Evolutionary conservation across 1,140 invertebrate species (phyloP).

Genomic region (Kradibia gibbosae): DNA sequence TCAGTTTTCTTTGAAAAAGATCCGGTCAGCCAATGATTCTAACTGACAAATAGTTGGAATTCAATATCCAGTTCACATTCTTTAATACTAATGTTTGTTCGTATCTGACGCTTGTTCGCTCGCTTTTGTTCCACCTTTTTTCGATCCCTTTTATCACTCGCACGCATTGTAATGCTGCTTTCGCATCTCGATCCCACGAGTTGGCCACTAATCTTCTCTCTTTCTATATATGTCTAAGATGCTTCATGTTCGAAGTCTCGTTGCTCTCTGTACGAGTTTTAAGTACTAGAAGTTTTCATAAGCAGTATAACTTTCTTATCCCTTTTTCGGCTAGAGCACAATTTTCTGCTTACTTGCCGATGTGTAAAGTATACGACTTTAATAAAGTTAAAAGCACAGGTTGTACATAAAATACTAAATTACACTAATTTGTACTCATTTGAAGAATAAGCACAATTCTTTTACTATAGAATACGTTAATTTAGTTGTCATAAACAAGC

Average conservation of each 20-base stretch:
- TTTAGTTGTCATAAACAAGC: no score
- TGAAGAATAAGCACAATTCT: slow-evolving; percentile 11
- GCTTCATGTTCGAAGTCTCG: slow-evolving; percentile 29
- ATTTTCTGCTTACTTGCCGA: slow-evolving; percentile 50
- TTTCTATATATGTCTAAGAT: neutral
- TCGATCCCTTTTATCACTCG: slow-evolving; percentile 28
- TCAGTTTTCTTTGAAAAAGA: slow-evolving; percentile 33
- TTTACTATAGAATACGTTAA: no score
- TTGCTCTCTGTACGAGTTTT: slow-evolving; percentile 37
- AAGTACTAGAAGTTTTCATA: neutral
- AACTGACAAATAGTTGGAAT: slow-evolving; percentile 38
- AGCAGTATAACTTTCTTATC: slow-evolving; percentile 42
- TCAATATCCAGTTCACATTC: slow-evolving; percentile 51
- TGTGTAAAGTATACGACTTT: slow-evolving; percentile 23
- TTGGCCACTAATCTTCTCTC: neutral
- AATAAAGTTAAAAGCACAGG: slow-evolving; percentile 43
- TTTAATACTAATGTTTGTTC: slow-evolving; percentile 61
- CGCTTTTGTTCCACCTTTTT: slow-evolving; percentile 8
- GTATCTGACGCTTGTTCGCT: slow-evolving; percentile 12
- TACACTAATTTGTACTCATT: neutral
- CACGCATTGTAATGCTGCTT: slow-evolving; percentile 6
- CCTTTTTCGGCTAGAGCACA: slow-evolving; percentile 34
- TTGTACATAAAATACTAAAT: neutral
- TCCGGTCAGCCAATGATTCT: neutral
- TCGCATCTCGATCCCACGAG: neutral